Evolutionary conservation across 1,140 invertebrate genomes (phyloP), one percentile per base, ranked within the genome.

Genomic region (Rhynchophorus ferrugineus): DNA sequence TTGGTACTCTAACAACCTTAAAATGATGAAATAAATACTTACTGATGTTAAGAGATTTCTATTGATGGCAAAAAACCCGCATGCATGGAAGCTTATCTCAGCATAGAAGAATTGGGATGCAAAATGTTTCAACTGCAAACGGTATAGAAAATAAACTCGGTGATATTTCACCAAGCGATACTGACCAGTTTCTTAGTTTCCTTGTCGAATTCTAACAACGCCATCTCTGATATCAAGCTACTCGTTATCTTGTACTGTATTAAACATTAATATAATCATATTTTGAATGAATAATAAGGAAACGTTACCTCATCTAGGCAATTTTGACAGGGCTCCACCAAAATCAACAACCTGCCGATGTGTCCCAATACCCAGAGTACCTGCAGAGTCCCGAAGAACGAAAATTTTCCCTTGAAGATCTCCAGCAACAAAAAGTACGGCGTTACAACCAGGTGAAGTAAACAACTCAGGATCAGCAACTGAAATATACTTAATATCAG

Each of bases 381-480:
- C 62, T 84, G 81, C 5, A 82, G 71, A 20, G 44, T 76, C 38
- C 57, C 67, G 67, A 62, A 75, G 43, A 65, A 65, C 56, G 56
- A 65, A 57, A 61, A 57, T 56, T 60, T 69, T 11, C n/a, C 1
- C 21, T 64, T 68, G n/a, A 70, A 63, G 16, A 80, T 68, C 61
- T 84, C 81, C 62, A 81, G 71, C 39, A 84, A 79, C 1, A 84
- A 67, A 62, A 85, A 84, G 61, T 84, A 85, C 0, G 82, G 79
- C 0, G 83, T 84, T 11, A 84, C 81, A 13, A 85, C 80, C 11
- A 85, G 65, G 58, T 85, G 83, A 51, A 85, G 70, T 22, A 85
- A 61, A 34, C 81, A 83, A 1, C 81, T 82, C 11, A 84, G 72
- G 2, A 81, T 71, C 6, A 82, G 77, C 1, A 79, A 43, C 59